phyloP scores from a whole-genome alignment of 2,888 invertebrate genomes.

The Aleiodes leptofemur region DNA sequence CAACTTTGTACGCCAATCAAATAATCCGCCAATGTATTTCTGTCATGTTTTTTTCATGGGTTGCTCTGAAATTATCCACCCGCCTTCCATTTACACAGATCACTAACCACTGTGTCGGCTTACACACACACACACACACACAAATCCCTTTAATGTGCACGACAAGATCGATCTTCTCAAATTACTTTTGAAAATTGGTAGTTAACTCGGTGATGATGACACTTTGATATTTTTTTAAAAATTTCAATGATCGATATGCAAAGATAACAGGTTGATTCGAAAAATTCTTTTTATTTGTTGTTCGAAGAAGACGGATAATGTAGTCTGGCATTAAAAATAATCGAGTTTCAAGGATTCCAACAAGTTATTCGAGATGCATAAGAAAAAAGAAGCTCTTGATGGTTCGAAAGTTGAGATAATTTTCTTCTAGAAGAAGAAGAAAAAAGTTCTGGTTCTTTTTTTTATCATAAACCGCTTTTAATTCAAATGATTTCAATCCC shows the following conservation, averaged over 20 bases:
- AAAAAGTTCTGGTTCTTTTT: not conserved
- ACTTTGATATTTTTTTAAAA: not conserved
- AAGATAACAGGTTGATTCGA: not conserved
- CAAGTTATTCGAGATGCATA: too few species aligned
- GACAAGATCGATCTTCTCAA: conserved; percentile 19
- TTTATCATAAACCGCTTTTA: not conserved
- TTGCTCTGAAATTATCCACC: conserved; percentile 26
- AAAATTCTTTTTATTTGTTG: too few species aligned
- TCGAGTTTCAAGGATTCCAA: too few species aligned
- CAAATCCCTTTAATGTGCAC: conserved; percentile 29
- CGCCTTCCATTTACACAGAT: conserved; percentile 25
- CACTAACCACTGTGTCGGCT: conserved; percentile 16
- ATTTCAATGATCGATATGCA: not conserved
- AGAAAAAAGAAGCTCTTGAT: too few species aligned
- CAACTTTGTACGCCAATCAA: conserved; percentile 7
- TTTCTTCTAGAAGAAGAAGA: not conserved
- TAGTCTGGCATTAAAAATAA: too few species aligned
- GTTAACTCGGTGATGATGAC: conserved; percentile 6
- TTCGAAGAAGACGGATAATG: too few species aligned
- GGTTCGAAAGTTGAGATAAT: not conserved
- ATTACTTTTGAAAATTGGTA: conserved; percentile 16
- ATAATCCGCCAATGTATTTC: conserved; percentile 16
- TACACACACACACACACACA: too few species aligned
- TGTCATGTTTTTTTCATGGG: not conserved
- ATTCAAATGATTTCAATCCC: conserved; percentile 7